Conservation (phyloP, 2,888 invertebrate genomes). For the Sesia apiformis region DNA sequence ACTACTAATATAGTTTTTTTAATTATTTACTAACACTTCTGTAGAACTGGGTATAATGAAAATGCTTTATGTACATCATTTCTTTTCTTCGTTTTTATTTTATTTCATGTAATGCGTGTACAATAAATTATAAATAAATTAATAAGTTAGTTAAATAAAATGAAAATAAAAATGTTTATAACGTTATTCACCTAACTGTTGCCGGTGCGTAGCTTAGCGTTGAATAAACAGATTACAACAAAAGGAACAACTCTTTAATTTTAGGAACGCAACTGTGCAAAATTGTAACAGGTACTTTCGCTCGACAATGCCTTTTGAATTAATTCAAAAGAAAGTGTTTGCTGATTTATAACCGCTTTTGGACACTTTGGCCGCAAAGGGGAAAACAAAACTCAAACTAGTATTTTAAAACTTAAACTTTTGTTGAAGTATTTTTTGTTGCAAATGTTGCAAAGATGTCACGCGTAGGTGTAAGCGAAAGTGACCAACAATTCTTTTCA, state of each 20-base stretch:
- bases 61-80: no score
- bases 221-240: not conserved
- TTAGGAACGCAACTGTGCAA: constrained; percentile 23
- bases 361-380: constrained; percentile 37
- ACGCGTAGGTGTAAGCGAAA: constrained; percentile 50
- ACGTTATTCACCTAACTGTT: no score
- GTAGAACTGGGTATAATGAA: no score
- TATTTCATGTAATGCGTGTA: no score
- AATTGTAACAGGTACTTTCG: constrained; percentile 59
- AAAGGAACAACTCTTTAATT: not conserved
- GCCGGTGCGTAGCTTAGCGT: no score
- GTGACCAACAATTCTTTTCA: constrained; percentile 32
- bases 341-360: constrained; percentile 57
- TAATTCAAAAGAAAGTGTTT: constrained; percentile 47
- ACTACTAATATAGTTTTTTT: no score
- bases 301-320: constrained; percentile 19
- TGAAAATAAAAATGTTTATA: no score
- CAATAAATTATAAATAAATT: no score
- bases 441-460: constrained; percentile 18
- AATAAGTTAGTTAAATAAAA: no score
- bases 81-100: no score
- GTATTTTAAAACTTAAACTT: constrained; percentile 14
- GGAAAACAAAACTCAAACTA: constrained; percentile 35
- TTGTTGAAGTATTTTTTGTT: constrained; percentile 1
- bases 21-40: no score